Base-by-base conservation (phyloP, 2,888 invertebrate genomes). In the Galerucella nymphaeae region DNA sequence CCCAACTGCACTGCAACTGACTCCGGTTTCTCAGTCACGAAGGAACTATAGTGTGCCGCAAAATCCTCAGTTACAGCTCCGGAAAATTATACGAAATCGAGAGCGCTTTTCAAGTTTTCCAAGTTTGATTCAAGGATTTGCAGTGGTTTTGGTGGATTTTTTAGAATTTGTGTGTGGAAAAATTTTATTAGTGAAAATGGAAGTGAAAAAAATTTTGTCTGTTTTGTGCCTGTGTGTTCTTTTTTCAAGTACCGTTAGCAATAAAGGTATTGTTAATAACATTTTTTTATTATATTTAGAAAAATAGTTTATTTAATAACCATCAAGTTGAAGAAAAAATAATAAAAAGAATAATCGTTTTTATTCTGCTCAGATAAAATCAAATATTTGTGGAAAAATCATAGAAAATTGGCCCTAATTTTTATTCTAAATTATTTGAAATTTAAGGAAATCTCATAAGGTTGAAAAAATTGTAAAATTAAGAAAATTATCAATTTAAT, bases 11-110 rank as follows among this genome's bases (percentile, higher is more conserved):
- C 45, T 50, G 68, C 74, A 69, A 50, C 64, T n/a, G 72, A 68
- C 72, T 74, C 70, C 70, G 63, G 63, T 70, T 70, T 70, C 61
- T 74, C 73, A 76, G 74, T 76, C 69, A 73, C 59, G 57, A 71
- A 70, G 42, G 45, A 62, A 71, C 70, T 53, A 71, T 66, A 72
- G 74, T 72, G 68, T 74, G 45, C 71, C 72, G 71, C 72, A 73
- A 74, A 74, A 72, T 72, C 71, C 70, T 68, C 45, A 69, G 45
- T 42, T 64, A 66, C 62, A 75, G 72, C 71, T 70, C 68, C 53
- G 65, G 53, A 41, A 58, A 58, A 30, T 58, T 30, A 30, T 30
- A 58, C 58, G 58, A 58, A 30, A 23, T 58, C n/a, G 58, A 73
- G 65, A 55, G 67, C 70, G 70, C 45, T 48, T 23, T 53, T 18